Conservation (phyloP, 2,797 vertebrate genomes). For the Spinibarbus caldwelli region DNA sequence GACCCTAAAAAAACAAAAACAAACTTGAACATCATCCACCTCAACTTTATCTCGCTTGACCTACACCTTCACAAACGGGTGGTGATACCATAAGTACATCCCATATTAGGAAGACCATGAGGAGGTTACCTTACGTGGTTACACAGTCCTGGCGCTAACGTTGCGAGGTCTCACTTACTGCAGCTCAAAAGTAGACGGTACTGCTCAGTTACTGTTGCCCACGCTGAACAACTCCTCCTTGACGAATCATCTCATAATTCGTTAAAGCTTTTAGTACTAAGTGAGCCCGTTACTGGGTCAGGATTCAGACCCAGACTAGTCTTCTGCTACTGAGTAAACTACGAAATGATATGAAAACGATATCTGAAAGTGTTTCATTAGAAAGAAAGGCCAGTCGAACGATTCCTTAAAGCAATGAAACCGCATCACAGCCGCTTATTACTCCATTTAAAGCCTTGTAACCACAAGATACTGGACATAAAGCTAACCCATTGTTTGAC, state of each 20-base stretch:
- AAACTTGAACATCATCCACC: slow-evolving; percentile 47
- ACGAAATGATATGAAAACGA: slow-evolving; percentile 63
- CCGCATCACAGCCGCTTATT: slow-evolving; percentile 81
- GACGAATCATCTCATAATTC: slow-evolving; percentile 65
- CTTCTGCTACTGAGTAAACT: slow-evolving; percentile 61
- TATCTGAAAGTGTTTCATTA: slow-evolving; percentile 71
- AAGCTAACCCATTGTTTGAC: slow-evolving; percentile 77
- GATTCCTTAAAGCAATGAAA: slow-evolving; percentile 81
- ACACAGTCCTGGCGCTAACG: slow-evolving; percentile 32
- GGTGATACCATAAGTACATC: slow-evolving; percentile 48
- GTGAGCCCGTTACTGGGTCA: slow-evolving; percentile 71
- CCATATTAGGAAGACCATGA: slow-evolving; percentile 57
- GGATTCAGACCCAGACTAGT: slow-evolving; percentile 61
- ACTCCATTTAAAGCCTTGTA: slow-evolving; percentile 84
- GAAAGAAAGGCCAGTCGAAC: slow-evolving; percentile 73
- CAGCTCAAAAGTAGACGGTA: slow-evolving; percentile 63
- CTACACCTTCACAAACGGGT: slow-evolving; percentile 38
- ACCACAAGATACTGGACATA: slow-evolving; percentile 78
- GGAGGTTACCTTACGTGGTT: slow-evolving; percentile 45
- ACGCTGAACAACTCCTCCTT: slow-evolving; percentile 52
- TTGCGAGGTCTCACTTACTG: slow-evolving; percentile 59
- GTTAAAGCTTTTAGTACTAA: slow-evolving; percentile 77
- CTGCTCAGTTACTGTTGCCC: slow-evolving; percentile 56
- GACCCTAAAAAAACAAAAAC: slow-evolving; percentile 67
- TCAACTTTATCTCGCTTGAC: slow-evolving; percentile 24